Evolutionary conservation across 2,888 invertebrate species (phyloP), one percentile per base, ranked within the genome.

Genomic region (Gerris lacustris): DNA sequence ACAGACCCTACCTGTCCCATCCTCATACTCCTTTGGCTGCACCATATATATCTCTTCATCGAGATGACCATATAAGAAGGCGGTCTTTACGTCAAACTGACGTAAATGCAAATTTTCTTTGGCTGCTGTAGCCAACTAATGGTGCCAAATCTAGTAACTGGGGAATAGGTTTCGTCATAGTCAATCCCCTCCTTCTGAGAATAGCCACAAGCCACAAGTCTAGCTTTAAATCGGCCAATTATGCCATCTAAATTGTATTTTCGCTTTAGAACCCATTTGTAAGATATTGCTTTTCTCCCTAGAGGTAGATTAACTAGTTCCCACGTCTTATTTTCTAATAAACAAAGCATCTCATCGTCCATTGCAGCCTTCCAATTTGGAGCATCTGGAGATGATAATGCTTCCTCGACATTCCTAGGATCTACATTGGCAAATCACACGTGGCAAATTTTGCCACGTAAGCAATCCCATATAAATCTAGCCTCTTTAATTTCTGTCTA

Each of bases 1-100:
- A 70, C 79, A 80, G 6, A 78, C 78, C 18, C 69, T 45, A 6
- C 66, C 67, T 2, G 76, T 73, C 15, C 76, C 76, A 72, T 78
- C 76, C 17, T 75, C 70, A 69, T 75, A 77, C 6, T 79, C 79
- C 69, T 77, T 73, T 66, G 79, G 79, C 47, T 79, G 78, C 44
- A 76, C 70, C 78, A 78, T 78, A 66, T 76, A 79, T 7, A 79
- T 76, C 18, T 74, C 75, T 71, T 79, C 76, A 11, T 77, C 73
- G 2, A 79, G 69, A 6, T 76, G 72, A 6, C 77, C 77, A 69
- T 78, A 72, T 6, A 78, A 70, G 69, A 78, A 78, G 0, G 78
- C 77, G 44, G 78, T 78, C 72, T 76, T 77, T 6, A 78, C 73
- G 69, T 78, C 76, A 66, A 79, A 77, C 70, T 77, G 77, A n/a